phyloP scores from a whole-genome alignment of 2,888 invertebrate genomes.

The Scaptomyza cyrtandrae region DNA sequence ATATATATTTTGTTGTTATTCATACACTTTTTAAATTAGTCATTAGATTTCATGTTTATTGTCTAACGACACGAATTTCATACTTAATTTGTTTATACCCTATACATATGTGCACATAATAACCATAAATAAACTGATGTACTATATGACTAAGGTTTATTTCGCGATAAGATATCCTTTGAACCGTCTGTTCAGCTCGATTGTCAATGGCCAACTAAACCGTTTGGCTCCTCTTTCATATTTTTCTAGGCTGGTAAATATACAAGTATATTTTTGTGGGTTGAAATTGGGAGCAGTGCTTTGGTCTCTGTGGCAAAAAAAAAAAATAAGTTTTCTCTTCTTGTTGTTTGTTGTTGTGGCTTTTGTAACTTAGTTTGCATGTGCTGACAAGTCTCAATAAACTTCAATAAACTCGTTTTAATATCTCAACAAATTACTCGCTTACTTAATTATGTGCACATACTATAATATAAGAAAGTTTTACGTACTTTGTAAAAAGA shows the following conservation, averaged over 20 bases:
- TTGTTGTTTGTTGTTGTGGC: conserved; percentile 39
- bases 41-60: conserved; percentile 1
- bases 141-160: neutral
- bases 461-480: too few relatives aligned
- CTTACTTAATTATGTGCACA: conserved; percentile 23
- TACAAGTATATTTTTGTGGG: conserved; percentile 2
- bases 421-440: conserved; percentile 59
- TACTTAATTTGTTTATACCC: neutral
- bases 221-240: conserved; percentile 40
- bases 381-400: conserved; percentile 77
- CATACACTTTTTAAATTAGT: neutral
- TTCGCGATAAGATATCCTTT: neutral
- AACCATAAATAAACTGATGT: neutral
- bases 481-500: too few relatives aligned
- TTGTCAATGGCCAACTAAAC: conserved; percentile 62
- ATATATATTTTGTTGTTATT: neutral
- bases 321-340: neutral
- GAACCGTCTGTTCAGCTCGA: conserved; percentile 45
- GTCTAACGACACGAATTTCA: neutral
- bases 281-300: conserved; percentile 6
- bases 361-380: conserved; percentile 63
- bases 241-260: conserved; percentile 26
- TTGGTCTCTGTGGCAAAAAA: conserved; percentile 24
- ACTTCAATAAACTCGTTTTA: conserved; percentile 76
- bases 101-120: neutral